Base-by-base conservation (phyloP, 1,140 invertebrate species). In the Drosophila lacteicornis region DNA sequence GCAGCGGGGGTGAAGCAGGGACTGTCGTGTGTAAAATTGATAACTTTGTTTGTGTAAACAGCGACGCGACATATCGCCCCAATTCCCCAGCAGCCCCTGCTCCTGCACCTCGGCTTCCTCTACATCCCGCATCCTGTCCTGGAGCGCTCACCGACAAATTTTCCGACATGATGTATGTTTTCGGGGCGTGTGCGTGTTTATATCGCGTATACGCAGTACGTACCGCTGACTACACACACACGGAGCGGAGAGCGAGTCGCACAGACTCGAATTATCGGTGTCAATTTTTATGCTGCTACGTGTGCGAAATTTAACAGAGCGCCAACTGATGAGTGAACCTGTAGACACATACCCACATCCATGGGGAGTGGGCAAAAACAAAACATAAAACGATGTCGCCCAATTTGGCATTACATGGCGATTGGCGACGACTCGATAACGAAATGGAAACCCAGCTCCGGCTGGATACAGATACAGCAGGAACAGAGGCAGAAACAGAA, bases 1-100 rank as follows among this genome's bases (percentile, higher is more conserved):
- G 3, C 33, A 19, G 47, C 49, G 38, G 68, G 59, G 40, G 40
- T 42, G 61, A 42, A 42, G 55, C 55, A 15, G 19, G 53, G 45
- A 74, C 70, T 73, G 65, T 78, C 81, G 80, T 90, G 85, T 85
- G 85, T 88, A 90, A 90, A 88, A 85, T 88, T 88, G 85, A 88
- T 88, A 90, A 90, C 85, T 88, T 88, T 88, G 85, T 88, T 88
- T 88, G 85, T 88, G 85, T 88, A 87, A 87, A 87, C 85, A 87
- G 84, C 84, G 84, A 78, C 81, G 85, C 85, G 85, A 84, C 85
- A 87, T 85, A 81, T 62, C 50, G 46, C 51, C 69, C 43, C 33
- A 27, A 17, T 45, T 49, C 47, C 36, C 73, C 62, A 15, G 17
- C n/a, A 38, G n/a, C 30, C 38, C 17, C 53, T 11, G 15, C 36